Conservation (phyloP, 2,113 vertebrate species). For the Puffinus mauretanicus region DNA sequence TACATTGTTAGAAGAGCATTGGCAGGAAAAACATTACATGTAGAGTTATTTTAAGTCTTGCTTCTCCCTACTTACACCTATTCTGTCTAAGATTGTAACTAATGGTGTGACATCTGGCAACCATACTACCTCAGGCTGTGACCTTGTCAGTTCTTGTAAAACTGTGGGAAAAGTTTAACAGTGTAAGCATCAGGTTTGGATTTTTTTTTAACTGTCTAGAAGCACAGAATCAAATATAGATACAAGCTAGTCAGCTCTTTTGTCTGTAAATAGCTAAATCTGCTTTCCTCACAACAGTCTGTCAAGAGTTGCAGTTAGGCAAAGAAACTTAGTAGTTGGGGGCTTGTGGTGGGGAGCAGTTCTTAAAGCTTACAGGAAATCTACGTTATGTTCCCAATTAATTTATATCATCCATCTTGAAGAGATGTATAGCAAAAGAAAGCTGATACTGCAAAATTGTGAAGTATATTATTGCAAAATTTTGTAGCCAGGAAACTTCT, state of each 20-base stretch:
- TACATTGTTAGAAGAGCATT: not conserved
- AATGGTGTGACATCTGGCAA: constrained; percentile 60
- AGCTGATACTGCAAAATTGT: not conserved
- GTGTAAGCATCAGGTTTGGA: not conserved
- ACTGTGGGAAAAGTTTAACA: constrained; percentile 31
- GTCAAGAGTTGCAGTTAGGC: not conserved
- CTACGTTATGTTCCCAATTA: not conserved
- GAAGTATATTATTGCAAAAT: not conserved
- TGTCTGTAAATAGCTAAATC: not conserved
- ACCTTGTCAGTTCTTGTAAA: constrained; percentile 43
- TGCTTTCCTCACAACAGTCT: not conserved
- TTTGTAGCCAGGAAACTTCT: not conserved
- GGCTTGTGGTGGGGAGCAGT: not conserved
- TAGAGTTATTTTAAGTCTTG: constrained; percentile 37
- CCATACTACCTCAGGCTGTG: constrained; percentile 39
- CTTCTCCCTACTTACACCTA: constrained; percentile 5
- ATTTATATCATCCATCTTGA: not conserved
- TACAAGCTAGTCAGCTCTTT: not conserved
- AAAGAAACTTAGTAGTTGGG: not conserved
- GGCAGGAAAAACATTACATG: not conserved
- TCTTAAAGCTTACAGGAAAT: not conserved
- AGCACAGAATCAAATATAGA: constrained; percentile 21
- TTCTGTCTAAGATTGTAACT: constrained; percentile 30
- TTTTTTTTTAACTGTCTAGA: constrained; percentile 1
- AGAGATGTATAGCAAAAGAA: not conserved